These are phyloP conservation scores for Erebia ligea DNA, from an alignment of 2,888 invertebrate species.

Conservation along the genomic window DNA sequence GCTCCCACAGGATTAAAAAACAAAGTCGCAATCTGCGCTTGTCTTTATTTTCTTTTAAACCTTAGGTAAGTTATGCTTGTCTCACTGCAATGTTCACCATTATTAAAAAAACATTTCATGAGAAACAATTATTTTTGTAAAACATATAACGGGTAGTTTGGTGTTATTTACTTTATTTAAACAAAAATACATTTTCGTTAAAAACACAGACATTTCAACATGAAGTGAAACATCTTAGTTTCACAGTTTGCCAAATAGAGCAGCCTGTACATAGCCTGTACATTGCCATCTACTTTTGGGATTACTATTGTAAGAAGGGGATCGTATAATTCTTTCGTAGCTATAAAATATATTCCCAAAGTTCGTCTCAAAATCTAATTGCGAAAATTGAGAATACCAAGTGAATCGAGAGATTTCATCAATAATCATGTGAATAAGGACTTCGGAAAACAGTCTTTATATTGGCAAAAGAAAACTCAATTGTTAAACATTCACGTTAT, in stretches of 20 bases:
- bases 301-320: constrained; percentile 81
- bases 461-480: not conserved
- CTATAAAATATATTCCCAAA: constrained; percentile 57
- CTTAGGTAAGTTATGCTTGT: no score
- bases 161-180: no score
- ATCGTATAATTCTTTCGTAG: constrained; percentile 77
- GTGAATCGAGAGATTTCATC: not conserved
- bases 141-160: no score
- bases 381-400: not conserved
- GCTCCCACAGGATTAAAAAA: no score
- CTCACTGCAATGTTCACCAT: no score
- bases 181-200: no score
- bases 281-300: constrained; percentile 79
- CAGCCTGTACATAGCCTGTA: constrained; percentile 67
- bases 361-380: constrained; percentile 42
- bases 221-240: no score
- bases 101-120: no score
- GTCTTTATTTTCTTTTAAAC: no score
- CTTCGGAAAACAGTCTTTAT: no score
- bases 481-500: not conserved
- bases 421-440: not conserved
- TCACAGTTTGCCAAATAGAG: constrained; percentile 30
- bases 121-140: no score
- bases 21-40: no score
- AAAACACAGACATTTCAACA: not conserved